Evolutionary conservation across 2,113 vertebrate species (phyloP).

Genomic region (Clarias macrocephalus): DNA sequence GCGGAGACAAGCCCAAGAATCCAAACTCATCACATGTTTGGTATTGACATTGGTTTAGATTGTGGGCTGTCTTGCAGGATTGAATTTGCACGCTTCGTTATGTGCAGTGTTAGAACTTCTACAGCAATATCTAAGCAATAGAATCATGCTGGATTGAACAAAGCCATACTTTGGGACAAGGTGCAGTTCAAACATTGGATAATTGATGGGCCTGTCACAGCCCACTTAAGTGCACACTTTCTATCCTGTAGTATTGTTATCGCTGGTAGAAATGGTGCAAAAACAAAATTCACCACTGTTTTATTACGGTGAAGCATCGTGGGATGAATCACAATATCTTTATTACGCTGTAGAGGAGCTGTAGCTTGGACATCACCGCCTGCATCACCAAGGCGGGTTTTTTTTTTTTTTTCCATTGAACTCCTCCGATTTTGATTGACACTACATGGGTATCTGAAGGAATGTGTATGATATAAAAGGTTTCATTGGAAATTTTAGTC

Average conservation of each 20-base stretch:
- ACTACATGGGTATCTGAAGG: slow-evolving; percentile 52
- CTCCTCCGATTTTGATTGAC: slow-evolving; percentile 39
- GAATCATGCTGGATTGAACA: slow-evolving; percentile 60
- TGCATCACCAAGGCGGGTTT: slow-evolving; percentile 25
- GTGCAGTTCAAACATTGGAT: slow-evolving; percentile 37
- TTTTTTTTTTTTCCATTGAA: not conserved
- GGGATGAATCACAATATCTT: slow-evolving; percentile 20
- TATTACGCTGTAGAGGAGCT: slow-evolving; percentile 20
- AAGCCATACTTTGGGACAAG: slow-evolving; percentile 60
- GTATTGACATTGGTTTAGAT: slow-evolving; percentile 56
- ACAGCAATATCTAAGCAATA: slow-evolving; percentile 80
- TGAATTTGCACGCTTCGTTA: slow-evolving; percentile 47
- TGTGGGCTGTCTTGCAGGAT: slow-evolving; percentile 14
- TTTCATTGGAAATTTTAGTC: slow-evolving; percentile 54
- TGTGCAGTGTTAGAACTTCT: slow-evolving; percentile 62
- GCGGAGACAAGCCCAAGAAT: slow-evolving; percentile 61
- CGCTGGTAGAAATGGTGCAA: slow-evolving; percentile 2
- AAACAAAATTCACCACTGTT: not conserved
- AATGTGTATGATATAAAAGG: slow-evolving; percentile 56
- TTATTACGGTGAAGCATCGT: not conserved
- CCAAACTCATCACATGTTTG: slow-evolving; percentile 64
- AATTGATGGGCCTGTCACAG: not conserved
- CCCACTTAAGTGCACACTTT: not conserved
- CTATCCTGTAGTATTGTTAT: slow-evolving; percentile 32
- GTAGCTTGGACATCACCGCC: slow-evolving; percentile 54